Base-by-base conservation (phyloP, 2,113 vertebrate genomes). In the Semicossyphus pulcher region DNA sequence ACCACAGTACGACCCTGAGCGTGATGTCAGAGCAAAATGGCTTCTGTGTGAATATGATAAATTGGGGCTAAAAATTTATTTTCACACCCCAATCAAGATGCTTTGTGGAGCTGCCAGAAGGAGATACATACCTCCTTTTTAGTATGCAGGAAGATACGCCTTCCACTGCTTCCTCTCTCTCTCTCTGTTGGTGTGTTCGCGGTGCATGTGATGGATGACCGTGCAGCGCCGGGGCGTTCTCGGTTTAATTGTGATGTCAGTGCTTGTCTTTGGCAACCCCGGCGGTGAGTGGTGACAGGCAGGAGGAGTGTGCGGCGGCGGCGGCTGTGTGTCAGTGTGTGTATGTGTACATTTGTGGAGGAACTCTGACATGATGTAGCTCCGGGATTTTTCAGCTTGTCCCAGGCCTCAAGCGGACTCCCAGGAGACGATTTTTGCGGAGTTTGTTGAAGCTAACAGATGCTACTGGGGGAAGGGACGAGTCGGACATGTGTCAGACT, bases 191-290 rank as follows among this genome's bases (percentile, higher is more conserved):
- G 59, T 69, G 69, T 53, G 49, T 26, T 21, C 28, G 57, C 25
- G 59, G 48, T 47, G 29, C 42, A 47, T 88, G 88, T 90, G 90
- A 92, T 91, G 90, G 91, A 92, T 91, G 90, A 90, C 88, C 80
- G 72, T 83, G 87, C 69, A 60, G 72, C n/a, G 59, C 56, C 5
- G 31, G 69, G 80, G 78, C 65, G 78, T 78, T 79, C 81, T 86
- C 16, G 31, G 31, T 88, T 85, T 92, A 91, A 92, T 90, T 92
- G 89, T 91, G 84, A 88, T 91, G 89, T 91, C 89, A 90, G 76
- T 11, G 72, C 74, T 31, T 85, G 79, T 91, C 88, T 83, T 39
- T 68, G 81, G 76, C 80, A 76, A 80, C 71, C 85, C 81, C 48
- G 7, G 37, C 16, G 56, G 76, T 78, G 82, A 80, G 84, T 18